Base-by-base conservation (phyloP, 2,888 invertebrate genomes). In the Carabus problematicus region DNA sequence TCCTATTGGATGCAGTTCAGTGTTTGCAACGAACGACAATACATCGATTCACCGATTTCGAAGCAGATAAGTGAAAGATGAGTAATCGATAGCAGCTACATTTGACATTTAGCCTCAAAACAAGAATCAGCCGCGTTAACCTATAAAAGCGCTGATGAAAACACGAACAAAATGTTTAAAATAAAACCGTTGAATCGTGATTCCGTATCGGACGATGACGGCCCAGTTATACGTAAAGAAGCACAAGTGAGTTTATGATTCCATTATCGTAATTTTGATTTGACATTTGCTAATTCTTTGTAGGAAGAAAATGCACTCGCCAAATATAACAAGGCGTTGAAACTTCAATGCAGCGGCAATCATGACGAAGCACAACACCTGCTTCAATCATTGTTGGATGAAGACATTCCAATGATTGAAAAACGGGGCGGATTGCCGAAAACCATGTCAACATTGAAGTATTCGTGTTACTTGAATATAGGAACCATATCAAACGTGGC, bases 401-500 rank as follows among this genome's bases (percentile, higher is more conserved):
- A 87, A 73, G 87, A 88, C 76, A 82, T 83, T 39, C 81, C 81
- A n/a, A 83, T 84, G 71, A 80, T 84, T 1, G 84, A 85, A 74
- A 79, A 83, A 70, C 84, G 84, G 39, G 85, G 86, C 64, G 84
- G 84, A 63, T 77, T 86, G 73, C 80, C 86, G 60, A 81, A 87
- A 76, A 84, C 87, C 11, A 84, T 92, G 82, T 85, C 89, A 55
- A 89, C 89, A 63, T 85, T 95, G 67, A 92, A 94, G 77, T 95
- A 95, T 81, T 91, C 94, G 29, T 92, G 94, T 75, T 89, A 87
- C 75, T 89, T 92, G 76, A 95, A 95, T 80, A 85, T 95, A 41
- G 95, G 91, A 0, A 85, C 87, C 29, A 89, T 94, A 78, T 83
- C 88, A 64, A 84, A 87, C 60, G 83, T 87, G 55, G 83, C 85